A percentile compares a stretch with the other conserved stretches of the same genome.
These are phyloP conservation scores for Lampris megalopsis DNA, from an alignment of 2,113 vertebrate genomes.

Conservation along the genomic window DNA sequence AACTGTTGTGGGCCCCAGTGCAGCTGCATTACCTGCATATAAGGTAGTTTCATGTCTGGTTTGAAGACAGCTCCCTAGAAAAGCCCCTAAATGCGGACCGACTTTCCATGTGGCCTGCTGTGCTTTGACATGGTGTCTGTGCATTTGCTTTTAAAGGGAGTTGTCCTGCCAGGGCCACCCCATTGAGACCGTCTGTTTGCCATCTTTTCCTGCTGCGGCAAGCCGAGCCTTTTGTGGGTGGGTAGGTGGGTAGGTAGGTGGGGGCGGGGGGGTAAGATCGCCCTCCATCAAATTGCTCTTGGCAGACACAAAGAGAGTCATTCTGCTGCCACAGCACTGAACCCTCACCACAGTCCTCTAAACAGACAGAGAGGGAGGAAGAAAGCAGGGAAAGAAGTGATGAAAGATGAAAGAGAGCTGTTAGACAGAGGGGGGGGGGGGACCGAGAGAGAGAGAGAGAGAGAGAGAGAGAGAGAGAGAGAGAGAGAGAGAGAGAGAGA, in stretches of 20 bases:
- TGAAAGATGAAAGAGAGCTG: not conserved
- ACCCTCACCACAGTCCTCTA: conserved; percentile 20
- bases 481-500: conserved; percentile 2
- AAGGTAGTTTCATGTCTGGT: too few species aligned
- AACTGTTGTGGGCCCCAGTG: too few species aligned
- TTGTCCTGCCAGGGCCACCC: conserved; percentile 11
- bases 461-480: not conserved
- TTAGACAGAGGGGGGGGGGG: not conserved
- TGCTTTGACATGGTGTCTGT: conserved; percentile 27
- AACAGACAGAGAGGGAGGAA: not conserved
- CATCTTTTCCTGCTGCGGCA: conserved; percentile 25
- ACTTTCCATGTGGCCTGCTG: conserved; percentile 13
- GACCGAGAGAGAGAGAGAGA: conserved; percentile 7
- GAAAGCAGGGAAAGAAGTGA: not conserved
- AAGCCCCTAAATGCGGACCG: not conserved
- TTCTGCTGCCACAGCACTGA: conserved; percentile 35
- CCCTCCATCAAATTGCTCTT: conserved; percentile 51
- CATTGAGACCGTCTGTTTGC: conserved; percentile 9
- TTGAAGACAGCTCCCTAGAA: too few species aligned
- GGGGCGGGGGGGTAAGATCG: conserved; percentile 51
- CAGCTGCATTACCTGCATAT: too few species aligned
- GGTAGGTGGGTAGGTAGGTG: not conserved
- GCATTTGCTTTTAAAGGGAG: conserved; percentile 23
- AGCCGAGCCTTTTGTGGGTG: not conserved
- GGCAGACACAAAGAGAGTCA: conserved; percentile 57